Evolutionary conservation across 2,888 invertebrate genomes (phyloP).

Genomic region (Marronus borbonicus): DNA sequence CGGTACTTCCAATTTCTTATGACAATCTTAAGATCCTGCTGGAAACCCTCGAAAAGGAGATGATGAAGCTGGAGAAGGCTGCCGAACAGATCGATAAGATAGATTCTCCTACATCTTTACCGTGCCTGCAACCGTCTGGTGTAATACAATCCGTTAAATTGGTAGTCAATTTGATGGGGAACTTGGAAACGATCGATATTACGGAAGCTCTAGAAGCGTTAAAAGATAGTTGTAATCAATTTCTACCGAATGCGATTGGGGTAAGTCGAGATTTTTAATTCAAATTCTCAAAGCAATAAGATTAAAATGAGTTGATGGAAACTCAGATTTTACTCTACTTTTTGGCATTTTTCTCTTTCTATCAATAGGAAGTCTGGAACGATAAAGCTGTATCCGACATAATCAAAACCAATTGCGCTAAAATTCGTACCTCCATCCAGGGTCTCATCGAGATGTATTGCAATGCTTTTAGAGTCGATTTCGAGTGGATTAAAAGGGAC

Average conservation of each 20-base stretch:
- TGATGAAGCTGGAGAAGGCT: slow-evolving; percentile 82
- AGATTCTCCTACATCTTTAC: slow-evolving; percentile 65
- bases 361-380: slow-evolving; percentile 57
- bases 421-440: slow-evolving; percentile 85
- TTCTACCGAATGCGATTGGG: slow-evolving; percentile 56
- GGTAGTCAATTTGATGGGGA: slow-evolving; percentile 90
- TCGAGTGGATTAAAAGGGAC: slow-evolving; percentile 74
- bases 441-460: slow-evolving; percentile 90
- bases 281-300: background rate
- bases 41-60: slow-evolving; percentile 88
- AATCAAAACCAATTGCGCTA: slow-evolving; percentile 79
- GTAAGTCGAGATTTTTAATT: slow-evolving; percentile 55
- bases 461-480: slow-evolving; percentile 87
- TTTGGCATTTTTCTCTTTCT: background rate
- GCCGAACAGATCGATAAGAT: slow-evolving; percentile 71
- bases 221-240: slow-evolving; percentile 61
- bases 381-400: slow-evolving; percentile 75
- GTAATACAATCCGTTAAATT: slow-evolving; percentile 94
- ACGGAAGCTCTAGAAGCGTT: slow-evolving; percentile 78
- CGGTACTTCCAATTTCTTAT: slow-evolving; percentile 80
- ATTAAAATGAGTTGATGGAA: background rate
- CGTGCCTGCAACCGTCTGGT: slow-evolving; percentile 77
- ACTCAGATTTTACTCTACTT: no score
- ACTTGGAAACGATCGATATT: slow-evolving; percentile 91
- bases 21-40: slow-evolving; percentile 84